A percentile compares a stretch with the other conserved stretches of the same genome.
These are phyloP conservation scores for Calosoma granatense DNA, from an alignment of 1,140 invertebrate species.

Conservation along the genomic window DNA sequence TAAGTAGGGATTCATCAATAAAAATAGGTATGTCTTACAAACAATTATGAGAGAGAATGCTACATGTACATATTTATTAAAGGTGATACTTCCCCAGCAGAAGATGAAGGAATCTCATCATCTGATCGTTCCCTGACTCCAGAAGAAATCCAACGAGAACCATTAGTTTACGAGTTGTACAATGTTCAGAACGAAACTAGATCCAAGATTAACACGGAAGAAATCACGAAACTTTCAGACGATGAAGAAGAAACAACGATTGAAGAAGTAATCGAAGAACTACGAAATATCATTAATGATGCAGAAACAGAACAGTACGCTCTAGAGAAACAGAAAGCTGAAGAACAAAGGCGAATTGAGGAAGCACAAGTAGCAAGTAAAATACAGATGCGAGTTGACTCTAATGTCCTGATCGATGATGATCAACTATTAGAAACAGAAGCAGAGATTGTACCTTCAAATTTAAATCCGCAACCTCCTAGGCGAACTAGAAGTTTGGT, in stretches of 20 bases:
- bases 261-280: constrained; percentile 76
- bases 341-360: constrained; percentile 32
- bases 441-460: constrained; percentile 48
- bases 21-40: not conserved
- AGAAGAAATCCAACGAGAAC: constrained; percentile 47
- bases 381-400: constrained; percentile 25
- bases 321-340: constrained; percentile 34
- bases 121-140: constrained; percentile 67
- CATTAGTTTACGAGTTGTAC: constrained; percentile 51
- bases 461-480: constrained; percentile 50
- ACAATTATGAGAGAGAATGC: not conserved
- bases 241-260: constrained; percentile 75
- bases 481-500: constrained; percentile 38
- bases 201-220: constrained; percentile 33
- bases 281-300: constrained; percentile 75
- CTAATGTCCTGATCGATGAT: constrained; percentile 21
- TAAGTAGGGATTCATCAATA: not conserved
- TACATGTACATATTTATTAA: constrained; percentile 11
- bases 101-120: constrained; percentile 77
- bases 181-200: constrained; percentile 48
- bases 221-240: constrained; percentile 33
- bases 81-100: constrained; percentile 59
- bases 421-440: constrained; percentile 38
- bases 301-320: constrained; percentile 62
- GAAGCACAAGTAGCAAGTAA: constrained; percentile 24